Conservation (phyloP, 1,140 invertebrate species). For the Eupeodes corollae region DNA sequence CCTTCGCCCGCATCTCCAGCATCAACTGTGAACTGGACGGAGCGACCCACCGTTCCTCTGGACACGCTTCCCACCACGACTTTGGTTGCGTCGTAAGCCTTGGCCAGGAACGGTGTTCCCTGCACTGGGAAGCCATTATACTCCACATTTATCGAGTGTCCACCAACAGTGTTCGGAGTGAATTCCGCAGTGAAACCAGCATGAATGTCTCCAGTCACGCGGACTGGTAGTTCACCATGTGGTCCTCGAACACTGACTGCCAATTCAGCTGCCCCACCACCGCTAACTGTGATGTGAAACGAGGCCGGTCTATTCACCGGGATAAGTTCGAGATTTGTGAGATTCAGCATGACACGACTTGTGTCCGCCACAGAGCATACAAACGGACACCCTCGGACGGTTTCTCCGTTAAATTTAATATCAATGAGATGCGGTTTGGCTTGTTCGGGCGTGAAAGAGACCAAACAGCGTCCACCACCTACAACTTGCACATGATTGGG, state of each 20-base stretch:
- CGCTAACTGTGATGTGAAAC: constrained; percentile 82
- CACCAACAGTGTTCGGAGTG: constrained; percentile 77
- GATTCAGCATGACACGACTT: constrained; percentile 63
- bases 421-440: constrained; percentile 88
- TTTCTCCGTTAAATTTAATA: constrained; percentile 96
- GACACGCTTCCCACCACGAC: constrained; percentile 71
- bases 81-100: constrained; percentile 85
- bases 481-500: constrained; percentile 95
- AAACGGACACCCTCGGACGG: constrained; percentile 86
- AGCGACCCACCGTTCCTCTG: constrained; percentile 69
- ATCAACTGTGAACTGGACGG: constrained; percentile 89
- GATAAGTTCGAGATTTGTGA: constrained; percentile 69
- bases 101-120: constrained; percentile 84
- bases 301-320: constrained; percentile 76
- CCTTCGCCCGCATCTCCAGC: constrained; percentile 94
- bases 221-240: constrained; percentile 67
- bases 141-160: constrained; percentile 78
- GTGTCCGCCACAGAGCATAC: constrained; percentile 70
- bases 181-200: constrained; percentile 83
- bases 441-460: constrained; percentile 90
- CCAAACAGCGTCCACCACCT: constrained; percentile 84
- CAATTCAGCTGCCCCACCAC: constrained; percentile 71
- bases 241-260: constrained; percentile 78
- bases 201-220: constrained; percentile 78
- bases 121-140: constrained; percentile 83